Evolutionary conservation across 2,113 vertebrate genomes (phyloP).

Genomic region (Mellivora capensis): DNA sequence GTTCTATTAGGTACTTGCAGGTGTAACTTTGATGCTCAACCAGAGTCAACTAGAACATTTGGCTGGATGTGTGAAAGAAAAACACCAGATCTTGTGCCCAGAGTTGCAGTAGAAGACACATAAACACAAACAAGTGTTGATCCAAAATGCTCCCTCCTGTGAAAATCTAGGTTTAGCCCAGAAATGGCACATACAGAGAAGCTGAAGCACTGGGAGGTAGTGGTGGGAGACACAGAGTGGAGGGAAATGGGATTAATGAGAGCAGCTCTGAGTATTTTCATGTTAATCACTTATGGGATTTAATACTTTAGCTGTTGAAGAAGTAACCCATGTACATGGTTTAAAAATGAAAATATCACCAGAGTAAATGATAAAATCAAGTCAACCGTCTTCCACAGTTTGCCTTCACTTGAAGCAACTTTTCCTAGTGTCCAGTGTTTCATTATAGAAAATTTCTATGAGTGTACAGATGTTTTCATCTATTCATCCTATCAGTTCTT

Average conservation of each 20-base stretch:
- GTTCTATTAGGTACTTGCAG: background rate
- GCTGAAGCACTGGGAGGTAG: background rate
- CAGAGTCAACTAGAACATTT: background rate
- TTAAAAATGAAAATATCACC: background rate
- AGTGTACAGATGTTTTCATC: background rate
- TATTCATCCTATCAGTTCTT: background rate
- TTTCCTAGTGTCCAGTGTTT: background rate
- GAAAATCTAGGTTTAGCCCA: background rate
- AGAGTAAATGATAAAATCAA: background rate
- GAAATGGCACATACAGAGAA: background rate
- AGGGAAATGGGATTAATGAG: background rate
- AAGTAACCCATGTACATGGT: background rate
- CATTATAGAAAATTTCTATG: background rate
- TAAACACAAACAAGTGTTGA: background rate
- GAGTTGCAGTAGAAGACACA: background rate
- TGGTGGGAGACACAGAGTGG: background rate
- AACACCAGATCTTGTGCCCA: background rate
- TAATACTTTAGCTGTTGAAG: background rate
- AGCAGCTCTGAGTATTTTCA: background rate
- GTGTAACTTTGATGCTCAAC: background rate
- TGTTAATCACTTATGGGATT: background rate
- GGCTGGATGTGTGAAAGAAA: background rate
- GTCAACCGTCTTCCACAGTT: background rate
- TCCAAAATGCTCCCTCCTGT: background rate
- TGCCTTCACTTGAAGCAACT: background rate